Conservation (phyloP, 64 coral and sea anemone species). For the Stichodactyla mertensii region DNA sequence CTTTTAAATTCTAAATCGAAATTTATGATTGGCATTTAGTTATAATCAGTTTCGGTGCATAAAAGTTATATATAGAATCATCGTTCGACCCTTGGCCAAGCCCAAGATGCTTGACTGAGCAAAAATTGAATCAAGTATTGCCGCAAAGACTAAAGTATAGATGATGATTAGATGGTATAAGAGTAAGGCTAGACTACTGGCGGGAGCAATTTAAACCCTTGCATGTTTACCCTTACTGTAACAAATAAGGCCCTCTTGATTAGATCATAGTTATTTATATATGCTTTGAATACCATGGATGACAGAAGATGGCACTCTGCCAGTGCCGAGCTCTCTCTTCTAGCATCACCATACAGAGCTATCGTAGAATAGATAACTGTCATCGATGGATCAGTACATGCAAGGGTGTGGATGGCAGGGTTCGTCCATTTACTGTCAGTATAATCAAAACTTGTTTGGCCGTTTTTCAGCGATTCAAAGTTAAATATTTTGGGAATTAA, state of each 20-base stretch:
- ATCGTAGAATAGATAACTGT: too few species aligned
- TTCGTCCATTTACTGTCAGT: background rate
- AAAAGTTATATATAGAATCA: background rate
- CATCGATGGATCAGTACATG: background rate
- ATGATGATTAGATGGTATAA: background rate
- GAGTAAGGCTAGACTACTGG: background rate
- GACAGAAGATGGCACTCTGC: background rate
- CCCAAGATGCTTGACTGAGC: background rate
- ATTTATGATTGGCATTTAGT: background rate
- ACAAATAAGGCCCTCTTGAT: background rate
- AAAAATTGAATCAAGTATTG: background rate
- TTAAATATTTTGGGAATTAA: too few species aligned
- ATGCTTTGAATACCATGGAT: background rate
- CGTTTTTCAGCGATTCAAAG: too few species aligned
- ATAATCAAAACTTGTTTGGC: too few species aligned
- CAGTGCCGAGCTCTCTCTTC: background rate
- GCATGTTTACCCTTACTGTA: background rate
- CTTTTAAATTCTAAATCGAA: background rate
- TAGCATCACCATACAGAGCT: background rate
- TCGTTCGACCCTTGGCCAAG: background rate
- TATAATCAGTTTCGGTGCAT: background rate
- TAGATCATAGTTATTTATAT: background rate
- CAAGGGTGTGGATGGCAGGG: background rate
- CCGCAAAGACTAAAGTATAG: background rate
- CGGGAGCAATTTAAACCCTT: background rate